Evolutionary conservation across 2,797 vertebrate species (phyloP).

Genomic region (Lacerta bilineata): DNA sequence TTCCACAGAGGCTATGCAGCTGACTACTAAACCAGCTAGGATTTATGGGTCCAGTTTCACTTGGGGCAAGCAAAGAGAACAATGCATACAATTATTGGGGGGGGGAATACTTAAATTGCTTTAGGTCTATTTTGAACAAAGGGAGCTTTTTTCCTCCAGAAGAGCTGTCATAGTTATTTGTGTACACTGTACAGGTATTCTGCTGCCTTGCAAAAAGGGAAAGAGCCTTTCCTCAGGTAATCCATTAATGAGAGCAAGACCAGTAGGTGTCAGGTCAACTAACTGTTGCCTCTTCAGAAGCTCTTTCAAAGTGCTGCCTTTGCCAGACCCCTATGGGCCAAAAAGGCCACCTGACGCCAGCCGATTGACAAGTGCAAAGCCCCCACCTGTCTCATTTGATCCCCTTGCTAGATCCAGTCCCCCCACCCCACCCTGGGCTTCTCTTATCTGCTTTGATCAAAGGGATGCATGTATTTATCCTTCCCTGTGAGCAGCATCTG

Average conservation of each 20-base stretch:
- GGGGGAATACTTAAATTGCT: too few species aligned
- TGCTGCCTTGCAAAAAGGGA: neutral
- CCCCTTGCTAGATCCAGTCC: too few species aligned
- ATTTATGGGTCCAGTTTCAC: neutral
- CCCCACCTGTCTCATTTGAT: too few species aligned
- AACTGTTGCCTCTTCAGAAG: too few species aligned
- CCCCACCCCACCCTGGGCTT: too few species aligned
- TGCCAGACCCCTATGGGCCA: too few species aligned
- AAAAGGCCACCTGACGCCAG: too few species aligned
- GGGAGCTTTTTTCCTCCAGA: neutral
- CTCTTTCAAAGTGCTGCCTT: too few species aligned
- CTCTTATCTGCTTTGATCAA: too few species aligned
- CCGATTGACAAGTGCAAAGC: too few species aligned
- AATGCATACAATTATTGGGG: neutral
- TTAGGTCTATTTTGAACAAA: neutral
- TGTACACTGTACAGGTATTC: neutral
- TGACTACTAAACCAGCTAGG: neutral
- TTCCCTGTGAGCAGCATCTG: neutral
- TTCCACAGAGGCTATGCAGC: neutral
- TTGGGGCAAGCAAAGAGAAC: neutral
- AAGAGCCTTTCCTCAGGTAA: neutral
- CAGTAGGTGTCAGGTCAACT: too few species aligned
- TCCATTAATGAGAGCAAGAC: neutral
- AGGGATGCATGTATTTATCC: too few species aligned
- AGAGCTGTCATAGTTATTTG: neutral